Percentiles rank a stretch among this genome's conserved stretches.
Evolutionary conservation across 1,140 invertebrate genomes (phyloP).

Genomic region (Drosophila baimaii): DNA sequence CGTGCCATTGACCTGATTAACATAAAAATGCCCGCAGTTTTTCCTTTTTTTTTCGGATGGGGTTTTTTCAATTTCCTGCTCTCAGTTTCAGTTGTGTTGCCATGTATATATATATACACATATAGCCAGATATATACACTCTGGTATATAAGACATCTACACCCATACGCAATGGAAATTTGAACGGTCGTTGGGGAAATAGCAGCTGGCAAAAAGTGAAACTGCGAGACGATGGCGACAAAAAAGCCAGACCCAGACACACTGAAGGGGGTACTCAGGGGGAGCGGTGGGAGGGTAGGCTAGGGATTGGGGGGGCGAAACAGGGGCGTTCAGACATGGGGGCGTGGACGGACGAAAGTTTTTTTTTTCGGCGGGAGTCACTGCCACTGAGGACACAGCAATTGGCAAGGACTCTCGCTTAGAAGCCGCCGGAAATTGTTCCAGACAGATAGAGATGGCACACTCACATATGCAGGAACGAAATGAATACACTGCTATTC

Average conservation of each 20-base stretch:
- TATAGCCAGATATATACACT: conserved; percentile 24
- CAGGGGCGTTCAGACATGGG: conserved; percentile 35
- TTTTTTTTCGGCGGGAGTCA: conserved; percentile 36
- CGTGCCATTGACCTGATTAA: conserved; percentile 78
- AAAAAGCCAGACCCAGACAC: conserved; percentile 67
- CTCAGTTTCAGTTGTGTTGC: conserved; percentile 40
- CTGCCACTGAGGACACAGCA: conserved; percentile 22
- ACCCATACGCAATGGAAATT: conserved; percentile 71
- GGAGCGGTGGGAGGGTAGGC: neutral
- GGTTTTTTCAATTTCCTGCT: conserved; percentile 56
- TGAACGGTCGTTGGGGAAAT: conserved; percentile 60
- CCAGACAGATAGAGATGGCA: conserved; percentile 50
- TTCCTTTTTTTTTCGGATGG: conserved; percentile 26
- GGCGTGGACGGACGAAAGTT: conserved; percentile 46
- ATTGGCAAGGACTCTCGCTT: conserved; percentile 66
- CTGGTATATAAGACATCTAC: conserved; percentile 42
- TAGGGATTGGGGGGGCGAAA: conserved; percentile 4
- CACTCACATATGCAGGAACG: conserved; percentile 30
- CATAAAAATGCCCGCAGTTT: conserved; percentile 74
- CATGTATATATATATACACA: conserved; percentile 2
- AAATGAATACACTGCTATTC: neutral
- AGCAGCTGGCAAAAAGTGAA: conserved; percentile 71
- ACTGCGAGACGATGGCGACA: conserved; percentile 69
- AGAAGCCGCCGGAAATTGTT: conserved; percentile 55
- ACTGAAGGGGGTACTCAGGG: conserved; percentile 11